phyloP scores from a whole-genome alignment of 23 tunicate genomes.

The Styela clava region DNA sequence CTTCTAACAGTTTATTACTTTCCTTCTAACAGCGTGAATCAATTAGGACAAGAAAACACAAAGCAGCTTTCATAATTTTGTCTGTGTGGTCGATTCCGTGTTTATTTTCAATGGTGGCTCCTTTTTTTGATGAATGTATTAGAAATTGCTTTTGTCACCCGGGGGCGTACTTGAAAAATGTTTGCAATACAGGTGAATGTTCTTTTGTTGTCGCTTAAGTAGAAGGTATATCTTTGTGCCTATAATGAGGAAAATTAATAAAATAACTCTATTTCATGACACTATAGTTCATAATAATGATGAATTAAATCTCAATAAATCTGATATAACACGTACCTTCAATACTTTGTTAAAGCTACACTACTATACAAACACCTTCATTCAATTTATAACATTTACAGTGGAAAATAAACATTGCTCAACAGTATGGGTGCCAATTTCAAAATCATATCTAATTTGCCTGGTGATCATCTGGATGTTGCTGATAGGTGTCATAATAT shows the following conservation, averaged over 20 bases:
- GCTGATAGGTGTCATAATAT: conserved; percentile 24
- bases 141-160: conserved; percentile 41
- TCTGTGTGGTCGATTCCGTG: background rate
- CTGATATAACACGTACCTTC: no score
- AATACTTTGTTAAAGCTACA: no score
- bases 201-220: background rate
- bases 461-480: conserved; percentile 36
- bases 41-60: background rate
- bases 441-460: conserved; percentile 33
- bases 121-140: conserved; percentile 18
- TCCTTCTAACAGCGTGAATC: background rate
- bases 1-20: no score
- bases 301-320: no score
- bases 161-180: conserved; percentile 28
- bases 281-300: no score
- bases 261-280: no score
- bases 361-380: no score
- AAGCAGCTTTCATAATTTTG: background rate
- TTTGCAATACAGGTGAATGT: conserved; percentile 36
- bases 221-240: background rate
- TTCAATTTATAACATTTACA: background rate
- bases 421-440: conserved; percentile 46
- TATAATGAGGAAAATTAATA: background rate
- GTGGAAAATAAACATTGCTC: conserved; percentile 21
- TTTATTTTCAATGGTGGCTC: background rate